phyloP scores from a whole-genome alignment of 2,797 vertebrate genomes.

The Tiaroga cobitis region DNA sequence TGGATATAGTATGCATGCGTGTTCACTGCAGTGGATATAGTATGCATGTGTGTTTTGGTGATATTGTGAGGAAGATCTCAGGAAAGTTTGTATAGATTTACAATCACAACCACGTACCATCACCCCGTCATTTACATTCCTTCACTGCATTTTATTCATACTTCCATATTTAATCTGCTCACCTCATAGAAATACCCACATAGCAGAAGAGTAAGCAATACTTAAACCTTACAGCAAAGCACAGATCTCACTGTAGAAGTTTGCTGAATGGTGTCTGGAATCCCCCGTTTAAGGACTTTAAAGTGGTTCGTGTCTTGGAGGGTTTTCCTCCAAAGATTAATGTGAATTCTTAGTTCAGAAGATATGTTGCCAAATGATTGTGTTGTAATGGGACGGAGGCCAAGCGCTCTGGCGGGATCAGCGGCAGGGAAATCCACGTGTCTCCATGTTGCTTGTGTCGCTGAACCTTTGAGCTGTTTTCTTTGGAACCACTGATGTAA shows the following conservation, averaged over 20 bases:
- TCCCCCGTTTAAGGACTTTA: neutral
- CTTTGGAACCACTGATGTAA: constrained; percentile 42
- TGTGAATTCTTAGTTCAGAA: constrained; percentile 14
- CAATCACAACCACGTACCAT: neutral
- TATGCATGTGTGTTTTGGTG: neutral
- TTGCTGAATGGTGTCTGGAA: neutral
- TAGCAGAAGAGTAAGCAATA: neutral
- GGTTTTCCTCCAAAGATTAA: constrained; percentile 38
- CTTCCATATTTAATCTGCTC: neutral
- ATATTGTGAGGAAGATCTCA: neutral
- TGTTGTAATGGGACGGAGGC: constrained; percentile 36
- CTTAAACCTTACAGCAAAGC: neutral
- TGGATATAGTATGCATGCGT: too few relatives aligned
- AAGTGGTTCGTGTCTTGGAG: constrained; percentile 3
- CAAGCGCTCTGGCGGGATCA: neutral
- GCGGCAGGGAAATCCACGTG: constrained; percentile 16
- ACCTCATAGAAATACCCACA: neutral
- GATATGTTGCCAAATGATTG: constrained; percentile 32
- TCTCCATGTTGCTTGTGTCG: constrained; percentile 5
- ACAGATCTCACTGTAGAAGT: neutral
- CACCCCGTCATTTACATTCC: neutral
- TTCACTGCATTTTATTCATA: neutral
- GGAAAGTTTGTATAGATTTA: neutral
- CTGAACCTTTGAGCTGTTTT: constrained; percentile 42
- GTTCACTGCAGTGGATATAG: too few relatives aligned